Evolutionary conservation across 2,797 vertebrate genomes (phyloP).

Genomic region (Hyperoplus immaculatus): DNA sequence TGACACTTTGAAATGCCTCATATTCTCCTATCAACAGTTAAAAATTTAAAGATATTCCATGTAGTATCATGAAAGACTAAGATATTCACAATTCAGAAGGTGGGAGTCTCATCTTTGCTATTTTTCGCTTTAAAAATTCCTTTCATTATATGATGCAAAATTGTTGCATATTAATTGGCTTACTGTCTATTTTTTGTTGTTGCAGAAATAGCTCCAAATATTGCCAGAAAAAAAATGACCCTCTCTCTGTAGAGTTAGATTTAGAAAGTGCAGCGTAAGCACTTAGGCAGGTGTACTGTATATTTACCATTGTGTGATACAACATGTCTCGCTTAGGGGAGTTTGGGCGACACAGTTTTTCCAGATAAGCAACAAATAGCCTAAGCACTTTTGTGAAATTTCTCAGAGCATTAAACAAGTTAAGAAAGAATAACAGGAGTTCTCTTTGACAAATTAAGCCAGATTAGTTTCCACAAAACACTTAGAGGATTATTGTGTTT

Average conservation of each 20-base stretch:
- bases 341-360: constrained; percentile 52
- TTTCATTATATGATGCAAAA: too few species aligned
- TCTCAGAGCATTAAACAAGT: constrained; percentile 83
- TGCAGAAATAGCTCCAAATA: too few species aligned
- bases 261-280: constrained; percentile 24
- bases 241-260: constrained; percentile 21
- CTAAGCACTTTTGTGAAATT: constrained; percentile 82
- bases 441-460: constrained; percentile 86
- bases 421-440: constrained; percentile 82
- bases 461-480: constrained; percentile 82
- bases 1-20: too few species aligned
- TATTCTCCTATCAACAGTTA: too few species aligned
- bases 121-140: too few species aligned
- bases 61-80: too few species aligned
- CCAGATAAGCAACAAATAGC: constrained; percentile 49
- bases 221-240: too few species aligned
- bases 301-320: constrained; percentile 45
- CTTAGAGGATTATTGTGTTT: constrained; percentile 83
- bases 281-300: constrained; percentile 3
- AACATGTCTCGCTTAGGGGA: constrained; percentile 19
- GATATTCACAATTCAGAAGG: too few species aligned
- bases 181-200: too few species aligned
- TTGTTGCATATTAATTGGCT: too few species aligned
- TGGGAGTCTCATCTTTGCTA: too few species aligned
- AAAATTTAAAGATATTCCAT: too few species aligned